phyloP scores from a whole-genome alignment of 2,888 invertebrate genomes.

The Salticus scenicus region DNA sequence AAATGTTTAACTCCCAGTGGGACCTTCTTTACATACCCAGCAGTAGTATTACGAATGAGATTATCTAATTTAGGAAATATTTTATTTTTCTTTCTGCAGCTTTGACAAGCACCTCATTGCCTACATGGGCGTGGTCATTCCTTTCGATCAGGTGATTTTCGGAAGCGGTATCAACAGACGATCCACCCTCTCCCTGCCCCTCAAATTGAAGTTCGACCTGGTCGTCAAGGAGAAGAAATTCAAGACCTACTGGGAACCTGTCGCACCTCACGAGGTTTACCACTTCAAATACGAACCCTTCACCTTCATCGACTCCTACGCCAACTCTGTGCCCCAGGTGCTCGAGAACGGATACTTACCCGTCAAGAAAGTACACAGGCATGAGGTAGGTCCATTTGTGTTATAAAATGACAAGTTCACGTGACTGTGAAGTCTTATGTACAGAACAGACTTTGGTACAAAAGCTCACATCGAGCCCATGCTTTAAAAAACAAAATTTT shows the following conservation, averaged over 20 bases:
- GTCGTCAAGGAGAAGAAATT: conserved; percentile 60
- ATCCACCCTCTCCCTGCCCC: conserved; percentile 53
- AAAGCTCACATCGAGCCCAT: too few relatives aligned
- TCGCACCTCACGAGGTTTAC: conserved; percentile 66
- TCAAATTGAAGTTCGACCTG: conserved; percentile 58
- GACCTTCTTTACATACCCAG: too few relatives aligned
- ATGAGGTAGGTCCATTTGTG: conserved; percentile 40
- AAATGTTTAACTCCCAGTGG: too few relatives aligned
- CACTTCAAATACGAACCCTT: conserved; percentile 65
- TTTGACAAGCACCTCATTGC: conserved; percentile 50
- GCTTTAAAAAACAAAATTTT: too few relatives aligned
- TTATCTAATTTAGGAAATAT: too few relatives aligned
- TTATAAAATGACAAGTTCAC: too few relatives aligned
- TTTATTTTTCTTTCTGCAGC: conserved; percentile 3
- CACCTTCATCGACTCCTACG: conserved; percentile 61
- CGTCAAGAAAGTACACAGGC: conserved; percentile 20
- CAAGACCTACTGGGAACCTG: conserved; percentile 48
- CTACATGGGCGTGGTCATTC: conserved; percentile 46
- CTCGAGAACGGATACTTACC: conserved; percentile 46
- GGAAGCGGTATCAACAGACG: conserved; percentile 64
- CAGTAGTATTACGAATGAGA: too few relatives aligned
- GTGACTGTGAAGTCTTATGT: too few relatives aligned
- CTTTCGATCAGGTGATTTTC: conserved; percentile 47
- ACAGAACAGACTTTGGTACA: too few relatives aligned
- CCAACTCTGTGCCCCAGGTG: conserved; percentile 27